Base-by-base conservation (phyloP, 1,140 invertebrate genomes). In the Pseudomyrmex gracilis region DNA sequence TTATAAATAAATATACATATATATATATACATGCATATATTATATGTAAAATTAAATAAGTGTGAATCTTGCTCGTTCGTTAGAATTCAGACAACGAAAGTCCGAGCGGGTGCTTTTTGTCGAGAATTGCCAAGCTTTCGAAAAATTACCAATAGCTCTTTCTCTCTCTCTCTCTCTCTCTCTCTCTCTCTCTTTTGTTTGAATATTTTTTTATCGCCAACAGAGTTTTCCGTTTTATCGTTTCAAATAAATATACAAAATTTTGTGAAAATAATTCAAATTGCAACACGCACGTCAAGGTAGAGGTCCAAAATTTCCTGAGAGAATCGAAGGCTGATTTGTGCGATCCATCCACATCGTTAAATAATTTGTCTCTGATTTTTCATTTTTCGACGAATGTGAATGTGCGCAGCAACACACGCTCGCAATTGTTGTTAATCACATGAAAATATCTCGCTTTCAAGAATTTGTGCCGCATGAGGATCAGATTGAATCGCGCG, bases 81-180 rank as follows among this genome's bases (percentile, higher is more conserved):
- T 85, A 66, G 58, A 87, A 76, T 71, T 87, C 58, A 82, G n/a
- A 78, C 87, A 88, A 88, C 83, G 77, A 82, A 84, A 76, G 71
- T 78, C 83, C 17, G 12, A 85, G 47, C 57, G 24, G 22, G 17
- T 61, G 73, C 55, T 87, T 34, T 34, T 20, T 51, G 20, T 78
- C 49, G 45, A 78, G 20, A 51, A 13, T 49, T 53, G 24, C 58
- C 71, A 22, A 74, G 57, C 47, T 76, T 71, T 34, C 15, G 47
- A 15, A 13, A 34, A 20, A 78, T 34, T 8, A 63, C 22, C 34
- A 12, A 63, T n/a, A 57, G 43, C 9, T 80, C 34, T 34, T 0
- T 34, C 34, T 34, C 24, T 34, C 24, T 1, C 1, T 24, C 34
- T 34, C 5, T 34, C 34, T 34, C 34, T 34, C 5, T 34, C 34